These are phyloP conservation scores for Odontocolon sp. DNA, from an alignment of 2,888 invertebrate genomes.

Conservation along the genomic window DNA sequence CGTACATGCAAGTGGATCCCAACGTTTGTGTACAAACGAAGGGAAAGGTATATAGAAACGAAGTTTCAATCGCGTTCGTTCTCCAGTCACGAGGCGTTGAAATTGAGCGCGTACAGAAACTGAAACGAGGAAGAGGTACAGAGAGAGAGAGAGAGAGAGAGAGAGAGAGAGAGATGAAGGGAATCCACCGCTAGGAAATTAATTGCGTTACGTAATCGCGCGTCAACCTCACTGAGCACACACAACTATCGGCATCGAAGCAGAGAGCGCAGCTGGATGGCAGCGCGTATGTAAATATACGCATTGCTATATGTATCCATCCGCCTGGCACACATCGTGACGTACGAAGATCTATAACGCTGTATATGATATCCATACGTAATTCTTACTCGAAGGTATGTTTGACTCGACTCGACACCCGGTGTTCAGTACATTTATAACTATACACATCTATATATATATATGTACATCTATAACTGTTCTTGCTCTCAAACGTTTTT, in stretches of 20 bases:
- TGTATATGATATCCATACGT: conserved; percentile 22
- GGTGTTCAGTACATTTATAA: no score
- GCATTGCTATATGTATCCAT: conserved; percentile 21
- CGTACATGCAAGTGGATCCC: background rate
- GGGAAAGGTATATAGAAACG: background rate
- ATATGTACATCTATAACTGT: no score
- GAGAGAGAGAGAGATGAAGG: background rate
- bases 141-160: background rate
- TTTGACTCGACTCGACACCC: background rate
- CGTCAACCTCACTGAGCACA: conserved; percentile 55
- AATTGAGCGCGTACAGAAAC: conserved; percentile 28
- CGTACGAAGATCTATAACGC: conserved; percentile 38
- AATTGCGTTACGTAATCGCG: conserved; percentile 62
- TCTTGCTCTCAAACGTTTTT: no score
- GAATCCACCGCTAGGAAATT: conserved; percentile 47
- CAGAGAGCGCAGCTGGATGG: conserved; percentile 45
- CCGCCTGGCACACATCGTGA: conserved; percentile 8
- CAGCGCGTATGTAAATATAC: conserved; percentile 55
- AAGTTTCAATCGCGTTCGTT: background rate
- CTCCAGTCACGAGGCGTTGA: conserved; percentile 23
- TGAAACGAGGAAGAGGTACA: background rate
- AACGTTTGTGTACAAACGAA: background rate
- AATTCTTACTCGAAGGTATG: conserved; percentile 2
- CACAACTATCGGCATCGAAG: conserved; percentile 38
- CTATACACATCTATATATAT: no score